Base-by-base conservation (phyloP, 2,888 invertebrate genomes). In the Mesorhabditis sp. region DNA sequence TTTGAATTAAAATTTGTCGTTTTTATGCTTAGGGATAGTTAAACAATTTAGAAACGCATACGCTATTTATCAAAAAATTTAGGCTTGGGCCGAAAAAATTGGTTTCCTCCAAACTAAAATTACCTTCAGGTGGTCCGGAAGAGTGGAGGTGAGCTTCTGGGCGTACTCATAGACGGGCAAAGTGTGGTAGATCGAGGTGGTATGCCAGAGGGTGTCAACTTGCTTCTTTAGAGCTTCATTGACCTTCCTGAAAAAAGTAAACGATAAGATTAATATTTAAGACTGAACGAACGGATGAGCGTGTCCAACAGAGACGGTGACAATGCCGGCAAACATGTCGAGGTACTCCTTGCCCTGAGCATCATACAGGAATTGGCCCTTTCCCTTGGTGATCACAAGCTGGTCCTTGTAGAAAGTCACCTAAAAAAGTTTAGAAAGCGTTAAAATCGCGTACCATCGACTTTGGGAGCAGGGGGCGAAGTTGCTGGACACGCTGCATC, bases 231-330 rank as follows among this genome's bases (percentile, higher is more conserved):
- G 89, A 2, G 93, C 94, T 73, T 90, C 90, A 4, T 91, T 91
- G 0, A 96, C 91, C 89, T 92, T 93, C 67, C 95, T 96, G 80
- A 7, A 76, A 71, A 4, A 28, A 28, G 28, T 28, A 10, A 28
- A 28, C n/a, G 42, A 41, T n/a, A 13, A 13, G 7, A 64, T 10
- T 50, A 50, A n/a, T 2, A 50, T 10, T 6, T 50, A 50, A 50
- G 50, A 13, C 1, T 50, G 66, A 68, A 77, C 72, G 68, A 89
- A 95, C 94, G 96, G 95, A 88, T 97, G 97, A 86, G 94, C 94
- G 87, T 97, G 97, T 42, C 96, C 96, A 3, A 96, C 94, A 68
- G 94, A 94, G 67, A 97, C 93, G 0, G 97, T 98, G 15, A 95
- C 95, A 80, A 98, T 96, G 5, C 97, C 97, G 4, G 91, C 96